These are phyloP conservation scores for Callipepla squamata DNA, from an alignment of 2,113 vertebrate genomes.

Conservation along the genomic window DNA sequence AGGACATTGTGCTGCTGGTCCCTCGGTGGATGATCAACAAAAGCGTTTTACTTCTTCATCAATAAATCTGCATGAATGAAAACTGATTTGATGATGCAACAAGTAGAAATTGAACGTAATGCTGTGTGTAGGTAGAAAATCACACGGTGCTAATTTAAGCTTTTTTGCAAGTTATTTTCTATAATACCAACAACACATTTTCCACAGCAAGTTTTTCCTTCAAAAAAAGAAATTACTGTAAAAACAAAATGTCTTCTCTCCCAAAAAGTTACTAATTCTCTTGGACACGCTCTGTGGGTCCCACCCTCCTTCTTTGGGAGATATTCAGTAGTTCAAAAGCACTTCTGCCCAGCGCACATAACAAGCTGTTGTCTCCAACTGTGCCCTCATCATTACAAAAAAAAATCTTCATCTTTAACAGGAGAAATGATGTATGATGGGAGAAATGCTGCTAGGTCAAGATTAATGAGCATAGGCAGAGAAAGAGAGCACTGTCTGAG, in stretches of 20 bases:
- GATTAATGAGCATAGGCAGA: conserved; percentile 36
- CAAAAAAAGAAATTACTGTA: background rate
- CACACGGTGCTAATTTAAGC: background rate
- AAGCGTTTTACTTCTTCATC: background rate
- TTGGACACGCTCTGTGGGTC: background rate
- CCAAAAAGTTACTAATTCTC: background rate
- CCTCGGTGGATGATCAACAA: background rate
- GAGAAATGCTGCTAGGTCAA: conserved; percentile 1
- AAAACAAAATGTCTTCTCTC: background rate
- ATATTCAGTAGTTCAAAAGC: background rate
- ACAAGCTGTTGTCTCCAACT: background rate
- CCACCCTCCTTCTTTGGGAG: background rate
- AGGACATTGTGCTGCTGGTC: background rate
- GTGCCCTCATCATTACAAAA: background rate
- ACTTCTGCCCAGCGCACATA: background rate
- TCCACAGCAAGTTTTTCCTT: background rate
- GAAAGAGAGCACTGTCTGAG: background rate
- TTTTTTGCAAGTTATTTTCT: background rate
- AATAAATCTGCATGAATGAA: rapidly evolving
- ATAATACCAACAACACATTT: background rate
- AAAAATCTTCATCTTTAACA: background rate
- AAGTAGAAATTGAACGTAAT: background rate
- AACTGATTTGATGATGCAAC: background rate
- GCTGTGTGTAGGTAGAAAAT: background rate
- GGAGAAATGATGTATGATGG: background rate